Conservation (phyloP, 2,113 vertebrate species). For the Machaerirhynchus nigripectus region DNA sequence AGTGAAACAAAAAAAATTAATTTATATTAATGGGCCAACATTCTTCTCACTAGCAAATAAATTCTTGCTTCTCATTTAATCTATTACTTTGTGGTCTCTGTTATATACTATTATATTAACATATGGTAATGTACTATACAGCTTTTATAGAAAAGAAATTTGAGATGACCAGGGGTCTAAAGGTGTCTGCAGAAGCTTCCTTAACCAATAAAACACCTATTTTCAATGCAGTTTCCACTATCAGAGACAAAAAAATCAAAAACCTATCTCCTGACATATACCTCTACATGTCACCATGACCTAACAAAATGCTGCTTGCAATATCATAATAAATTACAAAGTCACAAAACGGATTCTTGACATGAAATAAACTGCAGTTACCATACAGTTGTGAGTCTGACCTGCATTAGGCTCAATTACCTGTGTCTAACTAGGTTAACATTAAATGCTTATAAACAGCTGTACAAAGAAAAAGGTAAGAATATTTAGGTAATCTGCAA, state of each 20-base stretch:
- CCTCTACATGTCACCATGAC: background rate
- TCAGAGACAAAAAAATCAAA: background rate
- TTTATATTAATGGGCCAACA: background rate
- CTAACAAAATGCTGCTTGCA: background rate
- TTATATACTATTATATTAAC: background rate
- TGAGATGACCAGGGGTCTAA: background rate
- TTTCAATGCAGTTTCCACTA: background rate
- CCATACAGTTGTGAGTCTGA: background rate
- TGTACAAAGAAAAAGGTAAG: background rate
- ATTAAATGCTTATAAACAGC: background rate
- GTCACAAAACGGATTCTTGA: background rate
- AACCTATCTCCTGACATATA: background rate
- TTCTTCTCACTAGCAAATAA: background rate
- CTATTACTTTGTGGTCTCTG: background rate
- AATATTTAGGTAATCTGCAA: background rate
- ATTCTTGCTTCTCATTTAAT: background rate
- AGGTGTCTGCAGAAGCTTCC: background rate
- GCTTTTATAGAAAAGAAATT: background rate
- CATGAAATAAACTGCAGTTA: background rate
- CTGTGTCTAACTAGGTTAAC: fast-evolving
- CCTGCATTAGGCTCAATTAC: background rate
- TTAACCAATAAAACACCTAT: background rate
- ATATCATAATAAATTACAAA: background rate
- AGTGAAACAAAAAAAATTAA: background rate
- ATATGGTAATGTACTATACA: background rate